Base-by-base conservation (phyloP, 2,888 invertebrate species). In the Dendrolimus pini region DNA sequence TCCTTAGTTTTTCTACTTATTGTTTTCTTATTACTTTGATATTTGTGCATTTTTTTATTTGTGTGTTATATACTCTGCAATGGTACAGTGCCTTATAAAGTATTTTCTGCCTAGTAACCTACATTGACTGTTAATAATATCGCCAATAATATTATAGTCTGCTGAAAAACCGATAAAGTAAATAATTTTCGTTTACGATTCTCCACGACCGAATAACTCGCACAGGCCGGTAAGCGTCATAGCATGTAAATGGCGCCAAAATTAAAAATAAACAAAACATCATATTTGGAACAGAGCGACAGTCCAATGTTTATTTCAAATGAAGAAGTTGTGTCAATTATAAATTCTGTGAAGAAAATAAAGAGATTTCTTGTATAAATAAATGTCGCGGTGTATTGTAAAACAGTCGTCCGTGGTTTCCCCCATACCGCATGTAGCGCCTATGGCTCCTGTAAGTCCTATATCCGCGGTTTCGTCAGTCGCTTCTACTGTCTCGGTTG, bases 211-310 rank as follows among this genome's bases (percentile, higher is more conserved):
- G 75, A 59, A 56, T 69, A 75, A 74, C 79, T 81, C 80, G 78
- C 78, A 74, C 79, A 81, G 80, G 78, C 79, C 73, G 75, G 74
- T 72, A 61, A 77, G 68, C 80, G 78, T 82, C 80, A 80, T 79
- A 67, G 69, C 67, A 72, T 69, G 77, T 79, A 84, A 75, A 79
- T 83, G 83, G 85, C 89, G 87, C 87, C 89, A 89, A 88, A 86
- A 79, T 83, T 89, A 89, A 90, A 90, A 89, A 89, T 89, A 89
- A 89, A 89, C 81, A 86, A 85, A 87, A 80, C 82, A 71, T 85
- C 89, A 83, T 78, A 83, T 85, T 90, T 87, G 82, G 88, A 89
- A 86, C 85, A 74, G 65, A 72, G 64, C 86, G 87, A 82, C 87
- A 89, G 89, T 89, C 89, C 76, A 67, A 83, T 89, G 88, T 89